Conservation (phyloP, 2,797 vertebrate species). For the Gambelia wislizenii region DNA sequence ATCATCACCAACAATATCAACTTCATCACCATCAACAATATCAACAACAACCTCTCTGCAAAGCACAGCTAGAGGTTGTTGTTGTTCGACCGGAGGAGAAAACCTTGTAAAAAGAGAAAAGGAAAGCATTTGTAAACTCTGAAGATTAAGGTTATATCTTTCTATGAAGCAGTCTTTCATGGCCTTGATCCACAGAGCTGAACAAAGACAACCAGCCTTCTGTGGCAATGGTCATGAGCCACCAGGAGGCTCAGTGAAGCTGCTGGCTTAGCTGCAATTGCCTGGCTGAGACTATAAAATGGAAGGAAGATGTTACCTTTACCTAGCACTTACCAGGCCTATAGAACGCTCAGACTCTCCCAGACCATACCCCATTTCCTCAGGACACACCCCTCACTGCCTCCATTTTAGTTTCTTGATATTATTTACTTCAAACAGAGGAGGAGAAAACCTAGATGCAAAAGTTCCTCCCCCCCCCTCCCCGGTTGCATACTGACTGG, state of each 20-base stretch:
- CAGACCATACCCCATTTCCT: not conserved
- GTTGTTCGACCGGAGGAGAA: too few relatives aligned
- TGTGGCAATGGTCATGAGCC: not conserved
- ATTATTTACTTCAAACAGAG: not conserved
- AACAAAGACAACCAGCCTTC: not conserved
- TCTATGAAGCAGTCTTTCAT: not conserved
- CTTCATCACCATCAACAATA: not conserved
- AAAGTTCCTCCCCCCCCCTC: too few relatives aligned
- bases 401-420: not conserved
- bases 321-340: not conserved
- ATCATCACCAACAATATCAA: not conserved
- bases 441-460: not conserved
- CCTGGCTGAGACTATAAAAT: too few relatives aligned
- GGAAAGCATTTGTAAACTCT: not conserved
- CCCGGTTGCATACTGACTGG: not conserved
- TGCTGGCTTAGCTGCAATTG: not conserved
- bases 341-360: not conserved
- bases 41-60: not conserved
- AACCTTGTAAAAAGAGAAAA: not conserved
- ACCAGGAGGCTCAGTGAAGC: not conserved
- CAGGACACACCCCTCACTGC: not conserved
- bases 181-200: not conserved
- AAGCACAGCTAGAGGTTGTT: not conserved
- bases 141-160: not conserved
- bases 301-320: not conserved